Conservation (phyloP, 2,113 vertebrate genomes). For the Macrotis lagotis region DNA sequence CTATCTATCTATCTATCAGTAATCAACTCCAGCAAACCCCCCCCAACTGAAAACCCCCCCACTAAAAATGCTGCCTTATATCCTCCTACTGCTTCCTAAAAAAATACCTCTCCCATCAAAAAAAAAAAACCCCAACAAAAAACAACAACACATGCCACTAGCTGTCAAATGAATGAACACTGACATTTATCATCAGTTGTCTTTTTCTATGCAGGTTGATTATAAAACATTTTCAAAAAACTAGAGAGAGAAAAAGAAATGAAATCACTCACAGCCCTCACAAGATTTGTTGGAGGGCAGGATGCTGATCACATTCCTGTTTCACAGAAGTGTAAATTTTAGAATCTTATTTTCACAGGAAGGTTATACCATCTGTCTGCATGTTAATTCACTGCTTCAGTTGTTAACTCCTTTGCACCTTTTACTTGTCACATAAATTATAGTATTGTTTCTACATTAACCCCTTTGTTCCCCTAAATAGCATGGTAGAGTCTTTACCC, state of each 20-base stretch:
- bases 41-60: neutral
- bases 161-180: slow-evolving; percentile 33
- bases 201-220: slow-evolving; percentile 28
- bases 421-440: slow-evolving; percentile 70
- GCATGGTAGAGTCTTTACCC: slow-evolving; percentile 22
- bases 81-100: neutral
- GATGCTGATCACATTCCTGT: slow-evolving; percentile 77
- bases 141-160: neutral
- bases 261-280: slow-evolving; percentile 58
- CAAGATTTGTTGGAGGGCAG: slow-evolving; percentile 77
- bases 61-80: neutral
- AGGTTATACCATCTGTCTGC: slow-evolving; percentile 82
- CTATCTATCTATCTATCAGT: neutral
- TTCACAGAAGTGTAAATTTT: slow-evolving; percentile 78
- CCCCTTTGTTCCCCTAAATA: slow-evolving; percentile 65
- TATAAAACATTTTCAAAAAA: slow-evolving; percentile 38
- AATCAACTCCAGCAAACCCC: neutral
- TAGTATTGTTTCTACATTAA: slow-evolving; percentile 76
- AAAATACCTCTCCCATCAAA: neutral
- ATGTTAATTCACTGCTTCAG: slow-evolving; percentile 75
- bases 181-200: slow-evolving; percentile 28
- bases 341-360: slow-evolving; percentile 75
- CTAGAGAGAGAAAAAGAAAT: slow-evolving; percentile 37
- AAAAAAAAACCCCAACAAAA: no score
- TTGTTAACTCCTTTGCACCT: slow-evolving; percentile 79